Evolutionary conservation across 2,797 vertebrate species (phyloP).

Genomic region (Bradypus variegatus): DNA sequence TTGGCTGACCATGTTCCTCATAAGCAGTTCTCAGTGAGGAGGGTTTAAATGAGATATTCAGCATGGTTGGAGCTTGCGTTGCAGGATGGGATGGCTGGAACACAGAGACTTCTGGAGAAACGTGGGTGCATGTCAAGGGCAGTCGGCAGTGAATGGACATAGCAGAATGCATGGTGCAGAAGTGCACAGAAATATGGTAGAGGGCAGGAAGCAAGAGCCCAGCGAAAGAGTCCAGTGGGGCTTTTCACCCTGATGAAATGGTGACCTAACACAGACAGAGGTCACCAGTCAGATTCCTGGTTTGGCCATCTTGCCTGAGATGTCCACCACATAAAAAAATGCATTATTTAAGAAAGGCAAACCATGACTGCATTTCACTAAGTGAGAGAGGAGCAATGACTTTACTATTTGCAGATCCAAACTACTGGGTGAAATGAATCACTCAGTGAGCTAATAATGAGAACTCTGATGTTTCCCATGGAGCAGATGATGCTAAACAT

Average conservation of each 20-base stretch:
- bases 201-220: not conserved
- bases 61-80: no score
- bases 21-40: not conserved
- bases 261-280: not conserved
- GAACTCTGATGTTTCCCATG: not conserved
- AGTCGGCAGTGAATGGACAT: no score
- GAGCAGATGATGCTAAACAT: slow-evolving; percentile 4
- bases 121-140: no score
- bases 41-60: not conserved
- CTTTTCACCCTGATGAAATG: not conserved
- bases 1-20: not conserved
- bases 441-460: slow-evolving; percentile 23
- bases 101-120: no score
- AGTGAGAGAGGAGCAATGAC: not conserved
- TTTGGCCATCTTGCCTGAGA: not conserved
- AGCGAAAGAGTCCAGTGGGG: not conserved
- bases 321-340: not conserved
- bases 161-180: not conserved
- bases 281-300: not conserved
- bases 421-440: not conserved
- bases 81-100: no score
- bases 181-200: not conserved
- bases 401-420: not conserved
- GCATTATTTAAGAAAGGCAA: not conserved
- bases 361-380: not conserved